Evolutionary conservation across 1,140 invertebrate species (phyloP), one percentile per base, ranked within the genome.

Genomic region (Magallana gigas): DNA sequence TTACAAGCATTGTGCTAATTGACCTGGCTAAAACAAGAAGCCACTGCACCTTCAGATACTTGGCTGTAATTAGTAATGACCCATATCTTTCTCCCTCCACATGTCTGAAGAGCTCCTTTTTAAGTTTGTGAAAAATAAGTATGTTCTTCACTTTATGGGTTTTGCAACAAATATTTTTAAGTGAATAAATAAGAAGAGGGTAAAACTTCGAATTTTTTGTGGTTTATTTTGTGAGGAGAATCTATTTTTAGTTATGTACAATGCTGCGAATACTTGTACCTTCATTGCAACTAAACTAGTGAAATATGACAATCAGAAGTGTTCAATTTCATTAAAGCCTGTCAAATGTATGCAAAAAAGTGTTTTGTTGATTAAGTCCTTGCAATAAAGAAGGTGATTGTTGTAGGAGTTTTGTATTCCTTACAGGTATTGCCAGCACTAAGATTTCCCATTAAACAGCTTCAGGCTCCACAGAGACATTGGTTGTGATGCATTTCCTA

Each of bases 21-120:
- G 68, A 76, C 68, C 68, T 76, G 23, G 68, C 68, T 76, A 76
- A 76, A 76, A 29, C 68, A 76, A 76, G 36, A 76, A 76, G 68
- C 68, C 68, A 76, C 23, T 76, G 8, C 23, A 76, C 23, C 18
- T 76, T 76, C 18, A 36, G 23, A 76, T 76, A 76, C 23, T 29
- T 76, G 36, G 68, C 23, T 76, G 11, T 76, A 76, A 76, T 76
- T 76, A 29, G 23, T 76, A 23, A 76, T 23, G 68, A 76, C 68
- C 68, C 23, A 29, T 76, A 76, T 11, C 23, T 76, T 76, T 76
- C 8, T 48, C 36, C 68, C 68, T 76, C 23, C 18, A 12, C 36
- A 29, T 29, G 68, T 29, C 68, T 76, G 23, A 29, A 76, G 68
- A 76, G 68, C 29, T 76, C 68, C 68, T 36, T 11, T 76, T 76